These are phyloP conservation scores for Oegoconia quadripuncta DNA, from an alignment of 2,888 invertebrate genomes.

Conservation along the genomic window DNA sequence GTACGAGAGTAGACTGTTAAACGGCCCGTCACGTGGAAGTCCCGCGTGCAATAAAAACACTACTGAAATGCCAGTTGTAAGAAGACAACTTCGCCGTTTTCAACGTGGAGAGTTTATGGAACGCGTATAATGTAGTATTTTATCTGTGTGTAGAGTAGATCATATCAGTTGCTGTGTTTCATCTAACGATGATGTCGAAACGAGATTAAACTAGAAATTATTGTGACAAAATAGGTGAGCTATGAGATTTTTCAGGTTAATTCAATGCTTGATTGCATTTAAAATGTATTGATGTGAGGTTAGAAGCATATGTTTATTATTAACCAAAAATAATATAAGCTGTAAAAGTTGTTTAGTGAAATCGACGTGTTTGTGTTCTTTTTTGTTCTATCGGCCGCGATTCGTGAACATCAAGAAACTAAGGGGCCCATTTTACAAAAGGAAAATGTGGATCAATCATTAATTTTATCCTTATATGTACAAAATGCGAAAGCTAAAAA, in stretches of 20 bases:
- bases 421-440: background rate
- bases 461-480: conserved; percentile 11
- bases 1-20: conserved; percentile 41
- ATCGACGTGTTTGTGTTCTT: conserved; percentile 16
- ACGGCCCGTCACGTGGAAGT: no score
- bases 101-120: no score
- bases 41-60: no score
- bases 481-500: conserved; percentile 9
- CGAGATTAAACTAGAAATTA: no score
- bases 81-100: no score
- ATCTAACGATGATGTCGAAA: no score
- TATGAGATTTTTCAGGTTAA: no score
- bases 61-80: no score
- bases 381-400: background rate
- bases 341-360: conserved; percentile 28
- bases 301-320: conserved; percentile 19
- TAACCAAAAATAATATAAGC: conserved; percentile 27
- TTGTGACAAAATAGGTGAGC: no score
- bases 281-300: conserved; percentile 12
- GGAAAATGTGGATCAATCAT: background rate
- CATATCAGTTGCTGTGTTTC: no score
- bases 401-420: background rate
- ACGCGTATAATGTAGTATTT: no score
- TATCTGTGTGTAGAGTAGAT: no score
- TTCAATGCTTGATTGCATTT: conserved; percentile 33